Evolutionary conservation across 2,888 invertebrate genomes (phyloP).

Genomic region (Unio pictorum): DNA sequence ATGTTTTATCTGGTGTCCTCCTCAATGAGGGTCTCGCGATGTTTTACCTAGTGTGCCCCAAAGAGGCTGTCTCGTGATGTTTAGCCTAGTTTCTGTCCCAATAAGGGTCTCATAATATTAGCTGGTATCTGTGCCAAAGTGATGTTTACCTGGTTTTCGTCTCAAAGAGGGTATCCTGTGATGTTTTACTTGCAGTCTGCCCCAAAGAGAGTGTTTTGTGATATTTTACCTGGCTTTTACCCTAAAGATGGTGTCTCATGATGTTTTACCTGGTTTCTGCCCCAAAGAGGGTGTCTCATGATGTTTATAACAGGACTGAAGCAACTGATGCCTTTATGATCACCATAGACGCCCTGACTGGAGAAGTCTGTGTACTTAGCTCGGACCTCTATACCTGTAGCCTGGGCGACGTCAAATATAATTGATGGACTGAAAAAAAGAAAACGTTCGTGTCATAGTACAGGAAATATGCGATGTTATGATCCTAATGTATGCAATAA

Average conservation of each 20-base stretch:
- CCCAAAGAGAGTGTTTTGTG: no score
- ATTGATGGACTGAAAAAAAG: constrained; percentile 40
- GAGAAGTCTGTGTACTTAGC: constrained; percentile 55
- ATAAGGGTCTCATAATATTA: no score
- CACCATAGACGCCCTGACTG: constrained; percentile 41
- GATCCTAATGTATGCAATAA: no score
- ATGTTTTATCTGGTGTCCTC: no score
- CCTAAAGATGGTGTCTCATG: background rate
- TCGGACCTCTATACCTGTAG: constrained; percentile 49
- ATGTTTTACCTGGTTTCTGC: constrained; percentile 62
- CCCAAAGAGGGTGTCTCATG: constrained; percentile 69
- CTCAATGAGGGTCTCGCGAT: no score
- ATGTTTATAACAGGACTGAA: constrained; percentile 69
- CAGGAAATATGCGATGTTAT: no score
- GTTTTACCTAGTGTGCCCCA: no score
- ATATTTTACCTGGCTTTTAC: no score
- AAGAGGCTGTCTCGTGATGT: no score
- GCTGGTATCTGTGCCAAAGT: no score
- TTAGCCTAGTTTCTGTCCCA: no score
- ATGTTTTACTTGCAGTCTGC: constrained; percentile 45
- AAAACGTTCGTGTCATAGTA: no score
- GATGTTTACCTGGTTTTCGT: constrained; percentile 62
- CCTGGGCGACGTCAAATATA: constrained; percentile 46
- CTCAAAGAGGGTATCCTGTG: constrained; percentile 69
- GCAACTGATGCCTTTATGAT: constrained; percentile 64